Percentiles rank a stretch among this genome's conserved stretches.
Conservation (phyloP, 2,113 vertebrate species). For the Chascanopsetta lugubris region DNA sequence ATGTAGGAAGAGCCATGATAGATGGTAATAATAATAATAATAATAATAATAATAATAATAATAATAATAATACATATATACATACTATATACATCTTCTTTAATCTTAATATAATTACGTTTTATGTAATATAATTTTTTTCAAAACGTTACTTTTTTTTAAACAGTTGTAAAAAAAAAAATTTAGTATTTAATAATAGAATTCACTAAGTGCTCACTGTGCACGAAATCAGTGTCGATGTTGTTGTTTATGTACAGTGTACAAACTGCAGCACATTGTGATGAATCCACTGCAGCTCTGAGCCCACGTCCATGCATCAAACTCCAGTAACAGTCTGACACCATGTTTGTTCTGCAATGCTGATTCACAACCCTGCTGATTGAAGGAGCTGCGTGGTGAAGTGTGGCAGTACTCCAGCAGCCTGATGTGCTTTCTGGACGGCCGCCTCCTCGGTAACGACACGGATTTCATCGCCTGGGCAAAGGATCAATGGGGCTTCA, state of each 20-base stretch:
- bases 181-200: too few relatives aligned
- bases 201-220: too few relatives aligned
- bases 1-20: too few relatives aligned
- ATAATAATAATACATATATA: too few relatives aligned
- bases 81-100: too few relatives aligned
- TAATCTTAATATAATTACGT: too few relatives aligned
- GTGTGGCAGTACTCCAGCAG: slow-evolving; percentile 83
- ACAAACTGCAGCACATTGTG: background rate
- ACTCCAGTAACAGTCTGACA: slow-evolving; percentile 16
- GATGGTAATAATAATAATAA: too few relatives aligned
- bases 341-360: slow-evolving; percentile 46
- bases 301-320: slow-evolving; percentile 11
- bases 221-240: background rate
- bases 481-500: slow-evolving; percentile 77
- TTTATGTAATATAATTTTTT: too few relatives aligned
- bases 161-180: too few relatives aligned
- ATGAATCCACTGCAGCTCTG: background rate
- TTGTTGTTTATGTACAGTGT: background rate
- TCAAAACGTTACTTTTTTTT: too few relatives aligned
- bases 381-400: slow-evolving; percentile 86
- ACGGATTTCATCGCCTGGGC: slow-evolving; percentile 83
- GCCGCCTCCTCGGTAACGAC: slow-evolving; percentile 84
- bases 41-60: too few relatives aligned
- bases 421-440: slow-evolving; percentile 86
- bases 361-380: slow-evolving; percentile 55